Base-by-base conservation (phyloP, 2,113 vertebrate genomes). In the Anolis carolinensis region DNA sequence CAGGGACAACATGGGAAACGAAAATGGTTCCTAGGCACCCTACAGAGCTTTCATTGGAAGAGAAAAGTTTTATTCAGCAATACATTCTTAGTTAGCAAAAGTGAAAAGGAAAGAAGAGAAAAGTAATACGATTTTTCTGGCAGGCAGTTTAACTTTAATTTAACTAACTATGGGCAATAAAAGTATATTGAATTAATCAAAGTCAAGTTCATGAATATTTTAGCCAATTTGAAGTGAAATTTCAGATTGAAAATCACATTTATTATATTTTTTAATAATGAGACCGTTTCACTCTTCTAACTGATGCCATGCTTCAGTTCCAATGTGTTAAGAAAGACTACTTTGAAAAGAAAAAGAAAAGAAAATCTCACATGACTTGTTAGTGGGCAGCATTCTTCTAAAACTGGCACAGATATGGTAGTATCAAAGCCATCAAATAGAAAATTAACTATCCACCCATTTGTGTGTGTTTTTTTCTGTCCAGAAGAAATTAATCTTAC, bases 131-230 rank as follows among this genome's bases (percentile, higher is more conserved):
- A 75, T 76, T 79, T 48, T 88, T 71, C 80, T 78, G 84, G 34
- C 14, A 86, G 27, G 81, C 86, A 88, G 90, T 87, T 83, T 88
- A 90, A 86, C 36, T 91, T 89, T 91, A 83, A 90, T 92, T 90
- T 89, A 91, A 85, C 44, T 81, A 91, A 91, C 71, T 88, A 82
- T 65, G 52, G 25, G 72, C 21, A 88, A 71, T 87, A 89, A 92
- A 92, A 76, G 50, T 44, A 34, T 84, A 88, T 73, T 79, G 77
- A 94, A 87, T 87, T 89, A 90, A 91, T 86, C 74, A 86, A 87
- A 91, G 55, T 89, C 74, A 87, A 86, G 48, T 73, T 89, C 81
- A 89, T 89, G 76, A 92, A 91, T 93, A 78, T 93, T 93, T 92
- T 88, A 92, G 84, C 84, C 83, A 25, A 82, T 91, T 87, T 89